These are phyloP conservation scores for Apaloderma vittatum DNA, from an alignment of 2,113 vertebrate genomes.

Conservation along the genomic window DNA sequence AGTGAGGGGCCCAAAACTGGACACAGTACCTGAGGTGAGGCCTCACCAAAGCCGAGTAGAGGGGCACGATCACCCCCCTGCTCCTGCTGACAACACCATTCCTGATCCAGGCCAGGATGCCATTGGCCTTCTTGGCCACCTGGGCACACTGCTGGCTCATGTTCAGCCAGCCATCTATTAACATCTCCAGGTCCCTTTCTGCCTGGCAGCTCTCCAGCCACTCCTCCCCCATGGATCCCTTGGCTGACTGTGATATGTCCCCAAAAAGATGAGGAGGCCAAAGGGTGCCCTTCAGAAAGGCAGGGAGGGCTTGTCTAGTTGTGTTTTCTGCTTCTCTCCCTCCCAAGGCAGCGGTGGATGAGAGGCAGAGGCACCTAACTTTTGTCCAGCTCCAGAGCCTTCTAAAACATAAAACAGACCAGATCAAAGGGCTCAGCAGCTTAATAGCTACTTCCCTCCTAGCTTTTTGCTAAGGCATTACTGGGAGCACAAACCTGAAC, in stretches of 20 bases:
- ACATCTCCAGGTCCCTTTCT: too few species aligned
- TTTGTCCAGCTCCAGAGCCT: background rate
- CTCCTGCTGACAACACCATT: too few species aligned
- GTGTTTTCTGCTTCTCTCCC: background rate
- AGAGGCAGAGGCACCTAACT: background rate
- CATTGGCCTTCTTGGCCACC: too few species aligned
- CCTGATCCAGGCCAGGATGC: too few species aligned
- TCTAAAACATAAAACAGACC: constrained; percentile 43
- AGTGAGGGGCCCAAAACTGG: too few species aligned
- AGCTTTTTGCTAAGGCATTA: constrained; percentile 3
- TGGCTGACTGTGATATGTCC: rapidly evolving
- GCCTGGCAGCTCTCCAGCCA: too few species aligned
- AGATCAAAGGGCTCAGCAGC: constrained; percentile 59
- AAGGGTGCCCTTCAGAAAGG: background rate
- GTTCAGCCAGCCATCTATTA: too few species aligned
- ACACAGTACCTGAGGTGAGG: too few species aligned
- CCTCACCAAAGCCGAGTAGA: too few species aligned
- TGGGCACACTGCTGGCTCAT: too few species aligned
- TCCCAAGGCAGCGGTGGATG: background rate
- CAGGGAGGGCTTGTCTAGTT: rapidly evolving
- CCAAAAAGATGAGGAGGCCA: background rate
- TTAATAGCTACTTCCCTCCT: constrained; percentile 44
- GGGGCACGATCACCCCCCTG: too few species aligned
- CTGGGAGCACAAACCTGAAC: background rate
- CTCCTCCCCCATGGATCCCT: rapidly evolving